These are phyloP conservation scores for Saguinus oedipus DNA, from an alignment of 2,797 vertebrate species.

Conservation along the genomic window DNA sequence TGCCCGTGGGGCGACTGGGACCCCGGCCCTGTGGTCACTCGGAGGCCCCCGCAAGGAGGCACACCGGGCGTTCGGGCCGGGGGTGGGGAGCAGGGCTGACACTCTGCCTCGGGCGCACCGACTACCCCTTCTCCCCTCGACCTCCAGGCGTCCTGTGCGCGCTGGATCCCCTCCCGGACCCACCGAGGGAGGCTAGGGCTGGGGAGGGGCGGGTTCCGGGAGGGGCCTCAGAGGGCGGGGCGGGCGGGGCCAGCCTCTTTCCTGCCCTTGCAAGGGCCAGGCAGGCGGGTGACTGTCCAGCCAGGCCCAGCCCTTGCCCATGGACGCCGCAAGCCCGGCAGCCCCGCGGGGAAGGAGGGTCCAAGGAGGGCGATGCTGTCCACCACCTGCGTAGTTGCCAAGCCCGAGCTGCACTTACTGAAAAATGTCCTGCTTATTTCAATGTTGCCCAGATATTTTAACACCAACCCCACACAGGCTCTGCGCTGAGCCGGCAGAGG, in stretches of 20 bases:
- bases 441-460: neutral
- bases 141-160: neutral
- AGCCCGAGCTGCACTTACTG: neutral
- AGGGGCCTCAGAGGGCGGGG: neutral
- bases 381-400: neutral
- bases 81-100: neutral
- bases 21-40: neutral
- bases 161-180: neutral
- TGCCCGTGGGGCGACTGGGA: neutral
- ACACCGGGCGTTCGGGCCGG: neutral
- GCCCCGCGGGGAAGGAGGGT: neutral
- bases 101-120: neutral
- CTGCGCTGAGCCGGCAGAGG: neutral
- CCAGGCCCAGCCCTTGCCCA: too few species aligned
- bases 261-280: neutral
- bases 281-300: neutral
- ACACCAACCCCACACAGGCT: neutral
- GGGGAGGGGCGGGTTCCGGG: too few species aligned
- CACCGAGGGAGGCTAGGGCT: neutral
- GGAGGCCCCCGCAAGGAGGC: neutral
- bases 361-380: neutral
- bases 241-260: neutral
- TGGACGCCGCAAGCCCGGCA: too few species aligned
- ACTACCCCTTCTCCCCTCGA: neutral
- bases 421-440: neutral